Percentiles rank a stretch among this genome's conserved stretches.
Evolutionary conservation across 2,888 invertebrate genomes (phyloP).

Genomic region (Coenonympha arcania): DNA sequence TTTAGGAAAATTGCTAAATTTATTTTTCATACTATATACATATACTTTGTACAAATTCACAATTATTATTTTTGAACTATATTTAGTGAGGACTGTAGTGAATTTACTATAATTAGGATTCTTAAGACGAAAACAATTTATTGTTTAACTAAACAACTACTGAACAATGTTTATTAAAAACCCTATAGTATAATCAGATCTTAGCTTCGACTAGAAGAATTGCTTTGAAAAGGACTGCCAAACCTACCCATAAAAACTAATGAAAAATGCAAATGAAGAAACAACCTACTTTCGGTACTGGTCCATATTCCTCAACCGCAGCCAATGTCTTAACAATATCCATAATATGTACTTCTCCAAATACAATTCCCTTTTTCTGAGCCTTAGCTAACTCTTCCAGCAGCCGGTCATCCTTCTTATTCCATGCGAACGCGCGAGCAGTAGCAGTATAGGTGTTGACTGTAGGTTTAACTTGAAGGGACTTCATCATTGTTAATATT

Average conservation of each 20-base stretch:
- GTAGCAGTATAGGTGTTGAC: constrained; percentile 67
- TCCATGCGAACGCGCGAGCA: constrained; percentile 66
- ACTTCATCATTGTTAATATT: constrained; percentile 74
- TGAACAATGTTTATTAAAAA: too few relatives aligned
- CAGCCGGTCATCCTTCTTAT: constrained; percentile 48
- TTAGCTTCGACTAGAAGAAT: too few relatives aligned
- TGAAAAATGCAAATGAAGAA: neutral
- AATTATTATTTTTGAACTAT: too few relatives aligned
- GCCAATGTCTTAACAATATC: constrained; percentile 63
- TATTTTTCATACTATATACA: too few relatives aligned
- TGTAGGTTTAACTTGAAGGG: constrained; percentile 64
- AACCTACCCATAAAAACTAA: too few relatives aligned
- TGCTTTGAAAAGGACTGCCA: too few relatives aligned
- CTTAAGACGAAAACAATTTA: too few relatives aligned
- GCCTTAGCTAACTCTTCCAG: constrained; percentile 51
- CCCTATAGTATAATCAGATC: too few relatives aligned
- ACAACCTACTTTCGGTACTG: constrained; percentile 45
- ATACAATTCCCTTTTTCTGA: constrained; percentile 39
- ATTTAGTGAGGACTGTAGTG: too few relatives aligned
- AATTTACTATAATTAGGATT: too few relatives aligned
- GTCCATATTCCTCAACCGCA: constrained; percentile 35
- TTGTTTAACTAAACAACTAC: too few relatives aligned
- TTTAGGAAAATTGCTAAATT: neutral
- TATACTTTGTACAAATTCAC: too few relatives aligned
- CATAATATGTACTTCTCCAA: constrained; percentile 63